A percentile compares a stretch with the other conserved stretches of the same genome.
Evolutionary conservation across 35 echinoderm and acorn worm genomes (phyloP).

Genomic region (Lytechinus pictus): DNA sequence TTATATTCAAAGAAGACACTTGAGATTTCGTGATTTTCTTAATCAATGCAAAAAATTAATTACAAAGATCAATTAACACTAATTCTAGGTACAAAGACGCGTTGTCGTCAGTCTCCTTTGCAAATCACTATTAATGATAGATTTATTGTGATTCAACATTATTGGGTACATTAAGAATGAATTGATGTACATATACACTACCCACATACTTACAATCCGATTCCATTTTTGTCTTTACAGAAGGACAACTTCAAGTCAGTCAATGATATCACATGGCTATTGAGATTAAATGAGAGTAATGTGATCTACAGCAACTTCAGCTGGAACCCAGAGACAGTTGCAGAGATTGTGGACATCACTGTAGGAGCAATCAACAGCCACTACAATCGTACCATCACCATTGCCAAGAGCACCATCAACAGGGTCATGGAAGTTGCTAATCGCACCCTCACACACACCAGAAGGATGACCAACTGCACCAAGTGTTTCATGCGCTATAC

Average conservation of each 20-base stretch:
- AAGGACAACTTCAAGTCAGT: conserved; percentile 60
- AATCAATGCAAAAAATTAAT: too few relatives aligned
- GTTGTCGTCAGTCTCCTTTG: too few relatives aligned
- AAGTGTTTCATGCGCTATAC: conserved; percentile 44
- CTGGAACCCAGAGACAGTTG: conserved; percentile 92
- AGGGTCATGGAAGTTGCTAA: conserved; percentile 53
- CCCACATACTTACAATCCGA: not conserved
- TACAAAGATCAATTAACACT: too few relatives aligned
- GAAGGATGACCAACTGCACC: conserved; percentile 52
- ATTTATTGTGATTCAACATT: too few relatives aligned
- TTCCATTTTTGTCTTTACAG: conserved; percentile 37
- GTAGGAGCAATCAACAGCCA: conserved; percentile 52
- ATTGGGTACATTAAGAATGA: too few relatives aligned
- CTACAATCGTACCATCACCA: conserved; percentile 43
- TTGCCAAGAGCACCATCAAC: conserved; percentile 56
- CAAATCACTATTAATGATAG: too few relatives aligned
- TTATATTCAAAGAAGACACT: too few relatives aligned
- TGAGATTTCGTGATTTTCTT: too few relatives aligned
- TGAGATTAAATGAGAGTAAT: conserved; percentile 89
- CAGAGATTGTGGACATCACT: conserved; percentile 72
- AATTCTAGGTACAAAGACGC: too few relatives aligned
- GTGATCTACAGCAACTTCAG: conserved; percentile 96
- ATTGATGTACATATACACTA: too few relatives aligned
- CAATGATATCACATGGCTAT: conserved; percentile 75
- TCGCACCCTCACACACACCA: conserved; percentile 28